Evolutionary conservation across 1,140 invertebrate species (phyloP), one percentile per base, ranked within the genome.

Genomic region (Drosophila pallidifrons): DNA sequence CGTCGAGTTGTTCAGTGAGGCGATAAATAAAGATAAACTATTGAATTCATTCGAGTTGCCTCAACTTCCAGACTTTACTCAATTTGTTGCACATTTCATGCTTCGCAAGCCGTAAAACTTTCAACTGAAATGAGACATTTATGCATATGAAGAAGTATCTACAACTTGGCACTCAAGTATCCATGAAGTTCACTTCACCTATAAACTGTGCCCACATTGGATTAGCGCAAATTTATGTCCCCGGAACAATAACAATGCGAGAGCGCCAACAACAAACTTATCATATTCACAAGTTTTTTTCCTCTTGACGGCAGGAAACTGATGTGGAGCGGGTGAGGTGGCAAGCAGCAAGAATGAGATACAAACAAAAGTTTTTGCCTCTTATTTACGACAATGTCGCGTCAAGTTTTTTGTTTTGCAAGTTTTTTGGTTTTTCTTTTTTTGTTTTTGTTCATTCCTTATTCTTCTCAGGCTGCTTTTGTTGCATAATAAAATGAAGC

Each of bases 361-460:
- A 83, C 80, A 80, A 80, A 75, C 45, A 59, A 83, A 88, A 88
- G 70, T 83, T 83, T 69, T 78, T 81, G 74, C 74, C 75, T 89
- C 77, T 89, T 88, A 89, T 89, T 88, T 88, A 88, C 83, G 83
- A 89, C 85, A 89, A 88, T 88, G 77, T 88, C 85, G 83, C 85
- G 83, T 89, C 83, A 83, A 81, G 77, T 82, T 81, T 86, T 79
- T 76, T 77, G 32, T 58, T 49, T 59, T 72, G 75, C 66, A 75
- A 78, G 68, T 87, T 87, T 79, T 81, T 63, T 25, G 20, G 47
- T 51, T 63, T 75, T 25, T 25, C 20, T 25, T 25, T 25, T 25
- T 25, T 25, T 25, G 20, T 25, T 25, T 63, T 20, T 28, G 4
- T 43, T 55, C 15, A 35, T 47, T 79, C 72, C 71, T 66, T 59